A percentile compares a stretch with the other conserved stretches of the same genome.
Conservation (phyloP, 2,888 invertebrate species). For the Seira musarum region DNA sequence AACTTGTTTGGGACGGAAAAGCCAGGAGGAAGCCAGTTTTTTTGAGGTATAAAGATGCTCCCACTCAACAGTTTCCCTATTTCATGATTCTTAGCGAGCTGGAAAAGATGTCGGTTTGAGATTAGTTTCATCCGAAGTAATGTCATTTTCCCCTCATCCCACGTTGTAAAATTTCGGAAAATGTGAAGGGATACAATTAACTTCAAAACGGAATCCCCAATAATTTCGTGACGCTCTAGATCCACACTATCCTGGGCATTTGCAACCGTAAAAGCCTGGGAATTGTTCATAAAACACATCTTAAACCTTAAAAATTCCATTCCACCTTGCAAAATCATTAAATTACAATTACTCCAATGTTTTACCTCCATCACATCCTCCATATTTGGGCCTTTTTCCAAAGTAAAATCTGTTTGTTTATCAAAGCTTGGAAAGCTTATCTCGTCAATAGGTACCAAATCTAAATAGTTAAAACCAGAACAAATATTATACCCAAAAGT, state of each 20-base stretch:
- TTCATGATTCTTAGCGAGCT: slow-evolving; percentile 77
- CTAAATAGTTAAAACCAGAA: slow-evolving; percentile 15
- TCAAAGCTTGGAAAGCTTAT: slow-evolving; percentile 44
- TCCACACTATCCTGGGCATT: slow-evolving; percentile 84
- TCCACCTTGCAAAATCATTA: background rate
- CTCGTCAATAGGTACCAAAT: slow-evolving; percentile 21
- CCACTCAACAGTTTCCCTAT: slow-evolving; percentile 61
- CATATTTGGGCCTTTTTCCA: slow-evolving; percentile 44
- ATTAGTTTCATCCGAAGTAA: slow-evolving; percentile 81
- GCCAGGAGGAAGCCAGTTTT: slow-evolving; percentile 88
- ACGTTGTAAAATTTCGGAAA: slow-evolving; percentile 79
- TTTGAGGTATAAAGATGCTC: slow-evolving; percentile 78
- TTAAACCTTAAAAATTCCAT: too few species aligned
- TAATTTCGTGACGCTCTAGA: slow-evolving; percentile 87
- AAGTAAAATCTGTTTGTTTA: slow-evolving; percentile 23
- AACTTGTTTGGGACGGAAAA: slow-evolving; percentile 76
- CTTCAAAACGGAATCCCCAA: slow-evolving; percentile 93
- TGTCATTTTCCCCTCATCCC: slow-evolving; percentile 86
- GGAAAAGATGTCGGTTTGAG: slow-evolving; percentile 90
- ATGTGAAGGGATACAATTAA: slow-evolving; percentile 83
- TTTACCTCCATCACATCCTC: slow-evolving; percentile 62
- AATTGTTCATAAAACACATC: slow-evolving; percentile 53
- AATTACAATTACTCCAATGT: background rate
- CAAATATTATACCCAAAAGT: background rate
- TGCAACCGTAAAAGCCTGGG: slow-evolving; percentile 81